Percentiles rank a stretch among this genome's conserved stretches.
These are phyloP conservation scores for Alethe diademata DNA, from an alignment of 2,113 vertebrate species.

Conservation along the genomic window DNA sequence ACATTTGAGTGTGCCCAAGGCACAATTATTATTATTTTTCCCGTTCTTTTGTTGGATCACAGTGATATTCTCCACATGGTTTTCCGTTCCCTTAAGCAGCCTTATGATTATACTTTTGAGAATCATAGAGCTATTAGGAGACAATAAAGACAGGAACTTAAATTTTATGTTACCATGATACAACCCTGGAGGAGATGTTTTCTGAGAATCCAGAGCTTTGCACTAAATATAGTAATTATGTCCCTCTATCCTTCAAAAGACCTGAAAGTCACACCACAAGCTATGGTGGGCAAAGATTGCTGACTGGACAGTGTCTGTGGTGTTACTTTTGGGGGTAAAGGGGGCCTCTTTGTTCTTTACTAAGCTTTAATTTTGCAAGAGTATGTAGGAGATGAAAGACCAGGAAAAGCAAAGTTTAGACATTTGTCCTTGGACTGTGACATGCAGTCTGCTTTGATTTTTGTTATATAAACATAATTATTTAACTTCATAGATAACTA, in stretches of 20 bases:
- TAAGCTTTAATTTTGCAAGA: neutral
- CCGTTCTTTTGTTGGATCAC: conserved; percentile 10
- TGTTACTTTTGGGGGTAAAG: neutral
- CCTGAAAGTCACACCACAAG: neutral
- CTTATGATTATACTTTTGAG: conserved; percentile 3
- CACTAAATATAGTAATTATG: neutral
- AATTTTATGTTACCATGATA: neutral
- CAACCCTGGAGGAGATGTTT: neutral
- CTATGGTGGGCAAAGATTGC: neutral
- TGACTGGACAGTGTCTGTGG: neutral
- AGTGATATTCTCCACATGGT: conserved; percentile 15
- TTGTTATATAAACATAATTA: conserved; percentile 27
- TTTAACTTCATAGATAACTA: conserved; percentile 6
- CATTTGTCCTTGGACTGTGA: neutral
- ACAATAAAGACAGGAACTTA: conserved; percentile 20
- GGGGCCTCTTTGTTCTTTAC: neutral
- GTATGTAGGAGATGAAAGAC: conserved; percentile 6
- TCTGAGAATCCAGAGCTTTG: neutral
- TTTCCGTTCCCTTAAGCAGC: conserved; percentile 40
- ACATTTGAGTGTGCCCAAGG: conserved; percentile 12
- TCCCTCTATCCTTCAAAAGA: neutral
- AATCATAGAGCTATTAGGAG: conserved; percentile 4
- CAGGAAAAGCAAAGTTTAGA: conserved; percentile 29
- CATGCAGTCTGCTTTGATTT: conserved; percentile 34
- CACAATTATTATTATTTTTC: conserved; percentile 43